phyloP scores from a whole-genome alignment of 2,113 vertebrate genomes.

The Oncorhynchus mykiss region DNA sequence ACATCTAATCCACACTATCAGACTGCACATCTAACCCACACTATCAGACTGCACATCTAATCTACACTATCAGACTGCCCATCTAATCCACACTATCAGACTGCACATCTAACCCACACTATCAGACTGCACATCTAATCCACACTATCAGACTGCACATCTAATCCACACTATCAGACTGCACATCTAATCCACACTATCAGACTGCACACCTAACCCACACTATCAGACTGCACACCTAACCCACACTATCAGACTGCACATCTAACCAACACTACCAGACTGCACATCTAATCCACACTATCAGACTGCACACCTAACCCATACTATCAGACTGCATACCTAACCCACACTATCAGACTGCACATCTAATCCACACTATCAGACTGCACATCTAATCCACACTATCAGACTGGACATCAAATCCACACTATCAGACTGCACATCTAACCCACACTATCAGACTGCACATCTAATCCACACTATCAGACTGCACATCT shows the following conservation, averaged over 20 bases:
- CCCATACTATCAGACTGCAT: constrained; percentile 11
- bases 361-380: constrained; percentile 39
- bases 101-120: constrained; percentile 40
- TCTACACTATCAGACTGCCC: constrained; percentile 12
- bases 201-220: constrained; percentile 27
- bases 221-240: constrained; percentile 43
- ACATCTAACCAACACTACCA: constrained; percentile 31
- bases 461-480: constrained; percentile 6
- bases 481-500: constrained; percentile 16
- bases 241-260: constrained; percentile 26
- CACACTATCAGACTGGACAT: too few species aligned
- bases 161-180: constrained; percentile 33
- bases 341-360: constrained; percentile 35
- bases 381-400: constrained; percentile 23
- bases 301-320: constrained; percentile 39
- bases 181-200: constrained; percentile 36
- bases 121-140: constrained; percentile 41
- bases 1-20: constrained; percentile 32
- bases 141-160: constrained; percentile 22
- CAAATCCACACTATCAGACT: constrained; percentile 11
- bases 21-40: constrained; percentile 42
- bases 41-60: constrained; percentile 39
- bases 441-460: constrained; percentile 21
- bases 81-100: constrained; percentile 37
- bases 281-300: constrained; percentile 42